Evolutionary conservation across 2,888 invertebrate species (phyloP).

Genomic region (Cephus rjabovi): DNA sequence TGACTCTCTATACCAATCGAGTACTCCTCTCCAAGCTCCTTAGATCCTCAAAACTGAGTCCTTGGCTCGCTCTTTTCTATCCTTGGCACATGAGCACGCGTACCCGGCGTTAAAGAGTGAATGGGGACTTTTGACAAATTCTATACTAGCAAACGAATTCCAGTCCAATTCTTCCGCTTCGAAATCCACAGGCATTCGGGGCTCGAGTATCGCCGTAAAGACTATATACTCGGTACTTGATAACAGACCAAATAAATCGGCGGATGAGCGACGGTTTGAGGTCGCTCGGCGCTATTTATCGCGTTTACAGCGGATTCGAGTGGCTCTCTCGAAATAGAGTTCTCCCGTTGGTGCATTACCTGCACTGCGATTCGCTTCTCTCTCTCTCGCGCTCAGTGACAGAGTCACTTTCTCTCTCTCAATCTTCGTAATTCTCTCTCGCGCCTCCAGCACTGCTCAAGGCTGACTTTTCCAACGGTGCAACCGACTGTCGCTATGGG

Average conservation of each 20-base stretch:
- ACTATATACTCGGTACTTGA: not conserved
- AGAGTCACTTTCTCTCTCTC: not conserved
- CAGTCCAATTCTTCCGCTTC: not conserved
- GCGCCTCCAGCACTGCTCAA: not conserved
- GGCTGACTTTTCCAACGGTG: not conserved
- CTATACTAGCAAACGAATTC: not conserved
- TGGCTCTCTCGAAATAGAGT: not conserved
- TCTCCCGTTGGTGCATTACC: not conserved
- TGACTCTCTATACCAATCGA: not conserved
- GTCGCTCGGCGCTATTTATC: not conserved
- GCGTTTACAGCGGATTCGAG: not conserved
- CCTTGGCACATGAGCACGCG: not conserved
- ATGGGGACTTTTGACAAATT: not conserved
- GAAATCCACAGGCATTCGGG: not conserved
- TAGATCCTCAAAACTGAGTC: not conserved
- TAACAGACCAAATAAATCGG: not conserved
- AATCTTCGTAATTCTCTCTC: not conserved
- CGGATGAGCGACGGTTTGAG: not conserved
- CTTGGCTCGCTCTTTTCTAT: not conserved
- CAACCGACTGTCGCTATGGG: not conserved
- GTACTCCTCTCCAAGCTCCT: not conserved
- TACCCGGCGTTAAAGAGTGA: not conserved
- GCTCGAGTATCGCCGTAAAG: not conserved
- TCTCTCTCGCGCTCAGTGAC: not conserved
- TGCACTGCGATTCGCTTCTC: not conserved